Percentiles rank a stretch among this genome's conserved stretches.
These are phyloP conservation scores for Trachelus iudaicus DNA, from an alignment of 2,888 invertebrate species.

Conservation along the genomic window DNA sequence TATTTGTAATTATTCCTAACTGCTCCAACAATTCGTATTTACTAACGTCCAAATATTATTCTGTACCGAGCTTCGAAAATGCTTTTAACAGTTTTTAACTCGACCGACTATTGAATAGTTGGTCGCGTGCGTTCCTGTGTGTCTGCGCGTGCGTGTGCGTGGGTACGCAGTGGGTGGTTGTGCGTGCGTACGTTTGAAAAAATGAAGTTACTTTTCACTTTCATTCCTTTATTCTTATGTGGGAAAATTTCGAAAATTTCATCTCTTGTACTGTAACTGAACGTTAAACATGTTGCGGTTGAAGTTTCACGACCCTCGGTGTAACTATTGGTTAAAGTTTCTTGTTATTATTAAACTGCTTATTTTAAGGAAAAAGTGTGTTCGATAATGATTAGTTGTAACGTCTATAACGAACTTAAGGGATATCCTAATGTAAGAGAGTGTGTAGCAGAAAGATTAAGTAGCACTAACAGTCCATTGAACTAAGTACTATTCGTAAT, in stretches of 20 bases:
- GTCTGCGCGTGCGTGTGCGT: constrained; percentile 26
- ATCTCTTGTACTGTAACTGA: not conserved
- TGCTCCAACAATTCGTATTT: not conserved
- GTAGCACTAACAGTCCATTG: not conserved
- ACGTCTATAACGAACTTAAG: not conserved
- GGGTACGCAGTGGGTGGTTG: constrained; percentile 8
- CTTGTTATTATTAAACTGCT: not conserved
- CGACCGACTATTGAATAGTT: not conserved
- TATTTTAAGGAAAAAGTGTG: not conserved
- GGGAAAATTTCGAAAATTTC: not conserved
- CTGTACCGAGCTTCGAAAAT: not conserved
- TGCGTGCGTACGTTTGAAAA: not conserved
- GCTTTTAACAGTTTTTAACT: not conserved
- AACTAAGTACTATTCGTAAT: not conserved
- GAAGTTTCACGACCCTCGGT: not conserved
- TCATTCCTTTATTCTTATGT: not conserved
- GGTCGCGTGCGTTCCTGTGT: constrained; percentile 11
- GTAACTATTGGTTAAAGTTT: not conserved
- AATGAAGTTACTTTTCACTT: not conserved
- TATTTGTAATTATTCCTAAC: not conserved
- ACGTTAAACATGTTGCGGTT: not conserved
- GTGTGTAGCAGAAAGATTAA: not conserved
- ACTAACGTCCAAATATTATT: not conserved
- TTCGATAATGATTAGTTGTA: not conserved
- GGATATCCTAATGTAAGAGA: not conserved